Base-by-base conservation (phyloP, 2,888 invertebrate species). In the Drosophila ustulata region DNA sequence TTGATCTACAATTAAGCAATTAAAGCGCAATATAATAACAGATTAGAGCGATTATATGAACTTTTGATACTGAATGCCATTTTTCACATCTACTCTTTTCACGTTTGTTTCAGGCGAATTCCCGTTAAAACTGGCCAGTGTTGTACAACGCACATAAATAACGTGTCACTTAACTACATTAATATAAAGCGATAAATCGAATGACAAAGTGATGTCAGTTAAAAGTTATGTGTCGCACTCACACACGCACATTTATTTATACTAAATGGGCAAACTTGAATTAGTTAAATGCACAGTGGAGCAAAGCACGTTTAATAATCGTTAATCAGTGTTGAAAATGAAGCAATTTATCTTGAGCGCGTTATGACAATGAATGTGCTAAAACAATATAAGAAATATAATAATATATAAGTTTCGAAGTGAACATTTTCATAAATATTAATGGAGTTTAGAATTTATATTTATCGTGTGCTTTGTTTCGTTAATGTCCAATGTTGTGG, bases 1-100 rank as follows among this genome's bases (percentile, higher is more conserved):
- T 82, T 88, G 82, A 82, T 82, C 89, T 80, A 63, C 65, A 82
- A 88, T 86, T 86, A 80, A 86, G 82, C 68, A 86, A 86, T 85
- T 76, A 82, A 61, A 55, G 41, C 47, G 41, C 47, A 39, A 32
- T 11, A 57, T 55, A 53, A 49, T 41, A 65, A 47, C 25, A 65
- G 49, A 55, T 53, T 65, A 57, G 43, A 50, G 6, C 45, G 63
- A 78, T 75, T 82, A 69, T 41, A 64, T 55, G 77, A 76, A 69
- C 66, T 67, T 70, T 74, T 64, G 37, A 28, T 34, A 57, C 28
- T 49, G 26, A 59, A 43, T 51, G n/a, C 8, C 34, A 34, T 55
- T 75, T 58, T 59, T 69, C 34, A 59, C 41, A 41, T 34, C 7
- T 32, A 52, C 50, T 39, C 11, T 41, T 64, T 45, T 23, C 9